phyloP scores from a whole-genome alignment of 2,797 vertebrate species.

The Spea hammondii region DNA sequence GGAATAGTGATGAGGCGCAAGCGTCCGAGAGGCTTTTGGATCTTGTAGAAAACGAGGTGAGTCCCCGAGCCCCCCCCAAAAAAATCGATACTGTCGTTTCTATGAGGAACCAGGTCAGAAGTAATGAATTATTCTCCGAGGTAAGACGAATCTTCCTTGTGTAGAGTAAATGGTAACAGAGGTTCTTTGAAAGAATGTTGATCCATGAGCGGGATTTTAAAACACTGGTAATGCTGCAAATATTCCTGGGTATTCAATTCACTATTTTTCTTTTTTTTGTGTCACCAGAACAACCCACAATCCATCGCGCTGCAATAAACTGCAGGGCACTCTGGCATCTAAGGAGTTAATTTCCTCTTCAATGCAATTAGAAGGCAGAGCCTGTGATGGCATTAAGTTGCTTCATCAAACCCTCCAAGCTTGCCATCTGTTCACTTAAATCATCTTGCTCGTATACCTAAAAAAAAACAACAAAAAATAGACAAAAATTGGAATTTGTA shows the following conservation, averaged over 20 bases:
- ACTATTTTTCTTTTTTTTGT: conserved; percentile 8
- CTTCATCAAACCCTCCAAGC: conserved; percentile 95
- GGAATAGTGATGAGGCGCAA: conserved; percentile 24
- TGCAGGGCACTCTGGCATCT: conserved; percentile 11
- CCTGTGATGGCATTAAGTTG: conserved; percentile 96
- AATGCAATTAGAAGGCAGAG: conserved; percentile 83
- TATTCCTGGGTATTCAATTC: conserved; percentile 57
- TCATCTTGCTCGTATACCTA: conserved; percentile 93
- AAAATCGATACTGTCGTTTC: conserved; percentile 41
- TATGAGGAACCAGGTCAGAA: conserved; percentile 37
- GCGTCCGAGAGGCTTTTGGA: conserved; percentile 46
- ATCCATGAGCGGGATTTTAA: conserved; percentile 53
- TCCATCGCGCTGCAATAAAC: conserved; percentile 30
- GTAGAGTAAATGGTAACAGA: conserved; percentile 25
- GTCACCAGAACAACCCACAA: conserved; percentile 15
- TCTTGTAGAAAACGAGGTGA: conserved; percentile 12
- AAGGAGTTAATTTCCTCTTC: conserved; percentile 15
- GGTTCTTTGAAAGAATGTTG: conserved; percentile 49
- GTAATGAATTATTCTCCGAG: conserved; percentile 38
- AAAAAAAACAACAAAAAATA: background rate
- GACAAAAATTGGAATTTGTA: background rate
- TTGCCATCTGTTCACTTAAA: conserved; percentile 96
- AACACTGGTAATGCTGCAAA: conserved; percentile 62
- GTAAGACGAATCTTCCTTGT: conserved; percentile 45
- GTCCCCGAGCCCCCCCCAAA: conserved; percentile 4